phyloP scores from a whole-genome alignment of 2,113 vertebrate species.

The Calyptomena viridis region DNA sequence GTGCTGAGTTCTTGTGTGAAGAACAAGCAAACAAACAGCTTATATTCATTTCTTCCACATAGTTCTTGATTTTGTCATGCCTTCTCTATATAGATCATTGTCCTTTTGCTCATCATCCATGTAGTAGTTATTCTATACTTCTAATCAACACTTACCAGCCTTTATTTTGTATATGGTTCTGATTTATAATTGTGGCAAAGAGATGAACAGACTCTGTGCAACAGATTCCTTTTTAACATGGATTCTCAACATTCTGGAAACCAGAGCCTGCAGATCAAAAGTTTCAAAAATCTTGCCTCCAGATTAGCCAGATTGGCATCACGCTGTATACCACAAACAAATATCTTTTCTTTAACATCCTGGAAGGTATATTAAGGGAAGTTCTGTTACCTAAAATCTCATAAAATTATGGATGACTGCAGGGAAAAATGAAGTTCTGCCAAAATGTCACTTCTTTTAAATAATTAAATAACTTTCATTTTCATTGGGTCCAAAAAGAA shows the following conservation, averaged over 20 bases:
- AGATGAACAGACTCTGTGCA: not conserved
- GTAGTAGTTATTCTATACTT: not conserved
- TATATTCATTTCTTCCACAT: not conserved
- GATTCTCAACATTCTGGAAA: not conserved
- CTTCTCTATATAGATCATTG: not conserved
- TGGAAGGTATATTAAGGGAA: not conserved
- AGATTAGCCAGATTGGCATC: not conserved
- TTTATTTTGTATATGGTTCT: not conserved
- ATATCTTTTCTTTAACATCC: not conserved
- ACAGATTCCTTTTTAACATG: not conserved
- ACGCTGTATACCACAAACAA: not conserved
- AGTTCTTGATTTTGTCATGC: not conserved
- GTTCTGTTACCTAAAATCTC: not conserved
- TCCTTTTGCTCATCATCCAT: not conserved
- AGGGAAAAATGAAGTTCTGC: not conserved
- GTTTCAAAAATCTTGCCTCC: slow-evolving; percentile 6
- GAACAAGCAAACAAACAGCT: not conserved
- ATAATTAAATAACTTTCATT: slow-evolving; percentile 15
- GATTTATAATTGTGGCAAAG: not conserved
- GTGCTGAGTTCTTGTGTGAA: not conserved
- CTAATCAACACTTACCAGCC: not conserved
- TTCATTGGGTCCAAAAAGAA: not conserved
- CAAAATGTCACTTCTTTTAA: not conserved
- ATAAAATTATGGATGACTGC: not conserved
- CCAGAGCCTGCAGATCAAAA: slow-evolving; percentile 35